Conservation (phyloP, 2,113 vertebrate genomes). For the Orientallactaga bullata region DNA sequence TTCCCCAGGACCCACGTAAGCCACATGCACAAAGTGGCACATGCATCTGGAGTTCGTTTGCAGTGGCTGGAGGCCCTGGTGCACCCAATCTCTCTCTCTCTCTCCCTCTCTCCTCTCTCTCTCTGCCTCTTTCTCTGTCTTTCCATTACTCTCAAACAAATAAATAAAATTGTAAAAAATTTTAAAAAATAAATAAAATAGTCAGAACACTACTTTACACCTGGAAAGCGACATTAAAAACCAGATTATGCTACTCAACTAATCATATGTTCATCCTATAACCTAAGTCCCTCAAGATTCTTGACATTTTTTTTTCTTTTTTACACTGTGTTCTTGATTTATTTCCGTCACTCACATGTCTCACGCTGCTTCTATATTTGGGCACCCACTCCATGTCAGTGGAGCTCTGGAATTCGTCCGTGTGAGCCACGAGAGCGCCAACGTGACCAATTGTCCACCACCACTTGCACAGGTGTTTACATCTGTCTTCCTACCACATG, state of each 20-base stretch:
- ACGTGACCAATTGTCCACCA: background rate
- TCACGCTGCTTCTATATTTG: conserved; percentile 1
- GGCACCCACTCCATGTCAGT: background rate
- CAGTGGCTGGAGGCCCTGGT: too few relatives aligned
- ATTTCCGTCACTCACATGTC: background rate
- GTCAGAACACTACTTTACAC: conserved; percentile 8
- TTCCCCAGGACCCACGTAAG: too few relatives aligned
- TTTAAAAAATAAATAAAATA: too few relatives aligned
- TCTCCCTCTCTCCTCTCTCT: too few relatives aligned
- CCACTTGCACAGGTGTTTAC: background rate
- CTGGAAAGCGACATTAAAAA: background rate
- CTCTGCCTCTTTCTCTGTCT: too few relatives aligned
- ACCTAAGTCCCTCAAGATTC: conserved; percentile 15
- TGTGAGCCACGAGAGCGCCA: background rate
- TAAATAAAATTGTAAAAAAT: too few relatives aligned
- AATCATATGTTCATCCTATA: background rate
- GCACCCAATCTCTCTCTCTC: too few relatives aligned
- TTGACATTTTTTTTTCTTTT: conserved; percentile 23
- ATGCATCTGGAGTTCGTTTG: too few relatives aligned
- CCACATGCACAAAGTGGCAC: too few relatives aligned
- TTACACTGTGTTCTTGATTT: background rate
- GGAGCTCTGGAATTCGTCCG: background rate
- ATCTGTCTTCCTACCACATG: background rate
- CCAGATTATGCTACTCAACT: background rate
- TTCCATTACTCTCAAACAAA: too few relatives aligned